Percentiles rank a stretch among this genome's conserved stretches.
phyloP scores from a whole-genome alignment of 35 echinoderm and acorn worm genomes.

The Hemicentrotus pulcherrimus region DNA sequence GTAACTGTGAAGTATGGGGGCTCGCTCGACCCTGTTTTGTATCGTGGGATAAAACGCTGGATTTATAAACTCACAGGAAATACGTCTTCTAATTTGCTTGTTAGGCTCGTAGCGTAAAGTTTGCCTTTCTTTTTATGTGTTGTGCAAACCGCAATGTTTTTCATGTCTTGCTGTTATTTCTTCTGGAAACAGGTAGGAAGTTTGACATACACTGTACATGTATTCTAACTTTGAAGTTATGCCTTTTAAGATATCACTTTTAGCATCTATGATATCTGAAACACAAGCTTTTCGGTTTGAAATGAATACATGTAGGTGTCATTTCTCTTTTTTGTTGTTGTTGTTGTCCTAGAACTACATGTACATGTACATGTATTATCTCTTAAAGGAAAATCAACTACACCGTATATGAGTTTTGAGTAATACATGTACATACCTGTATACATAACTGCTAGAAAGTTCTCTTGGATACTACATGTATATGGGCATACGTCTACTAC shows the following conservation, averaged over 20 bases:
- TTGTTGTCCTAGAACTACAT: too few relatives aligned
- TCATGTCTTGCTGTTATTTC: constrained; percentile 51
- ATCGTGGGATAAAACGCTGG: background rate
- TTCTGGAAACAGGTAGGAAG: constrained; percentile 56
- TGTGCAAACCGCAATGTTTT: constrained; percentile 34
- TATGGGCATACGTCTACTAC: too few relatives aligned
- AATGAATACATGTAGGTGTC: too few relatives aligned
- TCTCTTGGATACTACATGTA: too few relatives aligned
- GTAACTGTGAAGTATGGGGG: background rate
- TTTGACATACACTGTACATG: background rate
- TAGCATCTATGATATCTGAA: background rate
- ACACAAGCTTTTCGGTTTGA: background rate
- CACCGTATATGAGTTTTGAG: too few relatives aligned
- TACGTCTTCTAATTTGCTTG: background rate
- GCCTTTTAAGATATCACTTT: too few relatives aligned
- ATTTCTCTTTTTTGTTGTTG: too few relatives aligned
- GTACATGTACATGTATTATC: too few relatives aligned
- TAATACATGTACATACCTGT: too few relatives aligned
- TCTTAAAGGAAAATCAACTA: too few relatives aligned
- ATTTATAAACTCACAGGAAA: background rate
- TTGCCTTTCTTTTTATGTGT: background rate
- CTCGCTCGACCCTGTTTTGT: background rate
- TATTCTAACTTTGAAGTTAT: background rate
- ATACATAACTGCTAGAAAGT: too few relatives aligned
- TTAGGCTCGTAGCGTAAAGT: background rate